Percentiles rank a stretch among this genome's conserved stretches.
phyloP scores from a whole-genome alignment of 2,113 vertebrate species.

The Bombycilla garrulus region DNA sequence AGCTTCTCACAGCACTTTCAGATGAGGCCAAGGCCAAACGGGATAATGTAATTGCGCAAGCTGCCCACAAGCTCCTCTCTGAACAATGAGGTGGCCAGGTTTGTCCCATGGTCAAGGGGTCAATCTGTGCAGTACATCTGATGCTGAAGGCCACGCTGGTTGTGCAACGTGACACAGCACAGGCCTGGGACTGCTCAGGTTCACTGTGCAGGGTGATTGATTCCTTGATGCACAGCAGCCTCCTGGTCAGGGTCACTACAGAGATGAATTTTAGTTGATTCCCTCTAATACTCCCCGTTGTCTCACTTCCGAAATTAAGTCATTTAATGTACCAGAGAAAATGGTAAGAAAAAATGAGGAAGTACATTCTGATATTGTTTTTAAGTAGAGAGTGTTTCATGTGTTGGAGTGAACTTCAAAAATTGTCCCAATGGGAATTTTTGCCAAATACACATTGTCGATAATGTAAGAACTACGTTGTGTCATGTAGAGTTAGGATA shows the following conservation, averaged over 20 bases:
- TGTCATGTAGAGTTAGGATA: not conserved
- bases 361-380: not conserved
- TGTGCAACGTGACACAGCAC: fast-evolving
- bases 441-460: not conserved
- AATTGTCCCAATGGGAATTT: not conserved
- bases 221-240: fast-evolving
- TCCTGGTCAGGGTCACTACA: not conserved
- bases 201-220: fast-evolving
- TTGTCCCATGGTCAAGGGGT: not conserved
- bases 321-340: not conserved
- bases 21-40: not conserved
- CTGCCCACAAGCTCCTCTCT: not conserved
- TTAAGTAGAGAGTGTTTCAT: not conserved
- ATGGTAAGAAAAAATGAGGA: not conserved
- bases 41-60: not conserved
- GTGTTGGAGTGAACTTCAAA: not conserved
- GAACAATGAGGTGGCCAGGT: fast-evolving
- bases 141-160: not conserved
- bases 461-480: not conserved
- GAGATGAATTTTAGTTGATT: not conserved
- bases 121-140: not conserved
- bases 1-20: not conserved
- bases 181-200: not conserved
- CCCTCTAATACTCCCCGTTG: not conserved
- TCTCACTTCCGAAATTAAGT: not conserved